Evolutionary conservation across 2,797 vertebrate species (phyloP), one percentile per base, ranked within the genome.

Genomic region (Mycteria americana): DNA sequence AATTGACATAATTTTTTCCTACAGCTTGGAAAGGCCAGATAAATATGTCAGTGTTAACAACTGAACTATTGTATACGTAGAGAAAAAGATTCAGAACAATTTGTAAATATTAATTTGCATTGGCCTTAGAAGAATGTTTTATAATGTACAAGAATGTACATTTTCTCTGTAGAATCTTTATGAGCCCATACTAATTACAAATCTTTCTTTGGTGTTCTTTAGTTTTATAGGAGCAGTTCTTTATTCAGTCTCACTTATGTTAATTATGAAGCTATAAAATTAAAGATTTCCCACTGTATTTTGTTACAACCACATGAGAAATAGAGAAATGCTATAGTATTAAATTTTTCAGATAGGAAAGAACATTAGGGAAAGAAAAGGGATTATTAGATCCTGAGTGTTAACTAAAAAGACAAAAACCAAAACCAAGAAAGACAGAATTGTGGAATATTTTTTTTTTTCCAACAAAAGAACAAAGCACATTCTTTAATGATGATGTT

Each of bases 21-120:
- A 96, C 74, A 92, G 97, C 93, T 89, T 94, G 95, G 95, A 98
- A 95, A 97, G 94, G 97, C 97, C 97, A 98, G 98, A 99, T 98
- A 98, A 98, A 98, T 98, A 98, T 98, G 98, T 98, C 98, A 97
- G 73, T 97, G 93, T 97, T 98, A 98, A 98, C 98, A 99, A 98
- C 97, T 95, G 93, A 85, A 74, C 98, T 97, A 98, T 98, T 99
- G 98, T 98, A 85, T 92, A 75, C 68, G 84, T 93, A 89, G 57
- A 94, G 93, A 95, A 89, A 94, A 33, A 93, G 75, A 96, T 94
- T 88, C 69, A 64, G 89, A 96, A 86, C 84, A 95, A 97, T 97
- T 97, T 97, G 95, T 97, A 98, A 98, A 98, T 97, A 97, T 93
- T 98, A 97, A 97, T 97, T 97, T 97, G 75, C 60, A 77, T 74